A percentile compares a stretch with the other conserved stretches of the same genome.
Conservation (phyloP, 2,797 vertebrate species). For the Argya squamiceps region DNA sequence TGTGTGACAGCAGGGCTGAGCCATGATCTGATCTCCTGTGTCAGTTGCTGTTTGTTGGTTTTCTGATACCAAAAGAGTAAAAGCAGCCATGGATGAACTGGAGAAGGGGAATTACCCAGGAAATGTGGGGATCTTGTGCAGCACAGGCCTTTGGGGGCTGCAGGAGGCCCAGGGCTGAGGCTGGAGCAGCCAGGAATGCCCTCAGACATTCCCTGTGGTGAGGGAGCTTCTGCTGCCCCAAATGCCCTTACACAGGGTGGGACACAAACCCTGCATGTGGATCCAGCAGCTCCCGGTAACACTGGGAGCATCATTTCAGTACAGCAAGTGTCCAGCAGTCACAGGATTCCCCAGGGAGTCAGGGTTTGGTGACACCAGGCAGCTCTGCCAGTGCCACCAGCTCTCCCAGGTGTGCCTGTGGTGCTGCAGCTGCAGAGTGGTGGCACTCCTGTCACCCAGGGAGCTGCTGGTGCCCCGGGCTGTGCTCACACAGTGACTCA, state of each 20-base stretch:
- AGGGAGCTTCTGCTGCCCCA: background rate
- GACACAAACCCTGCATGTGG: background rate
- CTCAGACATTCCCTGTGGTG: too few species aligned
- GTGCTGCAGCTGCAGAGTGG: background rate
- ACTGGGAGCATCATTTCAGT: background rate
- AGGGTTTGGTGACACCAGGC: background rate
- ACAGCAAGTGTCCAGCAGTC: too few species aligned
- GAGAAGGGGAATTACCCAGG: background rate
- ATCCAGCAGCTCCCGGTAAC: background rate
- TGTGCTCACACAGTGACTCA: constrained; percentile 27
- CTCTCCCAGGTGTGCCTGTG: background rate
- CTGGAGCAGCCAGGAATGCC: background rate
- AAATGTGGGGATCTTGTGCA: rapidly evolving
- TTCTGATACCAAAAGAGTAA: background rate
- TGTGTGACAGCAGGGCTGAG: background rate
- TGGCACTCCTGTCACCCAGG: background rate
- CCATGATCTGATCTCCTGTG: rapidly evolving
- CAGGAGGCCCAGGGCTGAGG: rapidly evolving
- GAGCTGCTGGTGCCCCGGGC: background rate
- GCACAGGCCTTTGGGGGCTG: background rate
- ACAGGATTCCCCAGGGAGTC: background rate
- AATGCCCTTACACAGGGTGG: background rate
- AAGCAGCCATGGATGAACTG: background rate
- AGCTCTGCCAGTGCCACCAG: background rate
- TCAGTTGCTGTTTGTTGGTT: background rate